Base-by-base conservation (phyloP, 30 jellyfish, hydroid and myxozoan species). In the Hydractinia echinata region DNA sequence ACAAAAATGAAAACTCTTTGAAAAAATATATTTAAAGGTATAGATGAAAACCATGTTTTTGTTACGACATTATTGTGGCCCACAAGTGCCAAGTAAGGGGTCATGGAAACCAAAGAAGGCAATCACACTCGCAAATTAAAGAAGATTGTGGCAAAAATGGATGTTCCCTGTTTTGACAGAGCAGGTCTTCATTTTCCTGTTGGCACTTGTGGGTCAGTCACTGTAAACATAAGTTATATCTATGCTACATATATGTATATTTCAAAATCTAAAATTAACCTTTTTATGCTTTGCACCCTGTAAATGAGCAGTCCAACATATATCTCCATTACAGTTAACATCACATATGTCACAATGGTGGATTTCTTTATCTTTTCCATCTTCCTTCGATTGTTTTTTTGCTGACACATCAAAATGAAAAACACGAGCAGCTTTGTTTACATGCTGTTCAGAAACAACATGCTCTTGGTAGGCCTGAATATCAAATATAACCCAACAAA, bases 271-370 rank as follows among this genome's bases (percentile, higher is more conserved):
- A 58, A 58, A 6, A 64, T 9, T 6, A 14, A 77, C 81, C 81
- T 77, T 77, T 16, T 77, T 77, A 77, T 77, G 85, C 79, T 77
- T 77, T 51, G 85, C 53, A 9, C 80, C 85, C 30, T 54, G 55
- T 48, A 77, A 53, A 77, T 77, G 85, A 5, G 85, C 85, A 53
- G 55, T 58, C 85, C 85, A 77, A 54, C 85, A 77, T 10, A 61
- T 10, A 5, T 52, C 81, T 13, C 85, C 85, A 77, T 77, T 77
- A 30, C 85, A 77, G 81, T 61, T 51, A 10, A 77, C 79, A 77
- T 77, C 76, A 30, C 85, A 77, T 13, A 54, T 13, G 11, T 53
- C 81, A 77, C 85, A 77, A 77, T 77, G 82, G 58, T 54, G 85
- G 61, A 77, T 19, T 19, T 72, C 70, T 72, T 72, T 72, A 30